Percentiles rank a stretch among this genome's conserved stretches.
phyloP scores from a whole-genome alignment of 1,140 invertebrate species.

The Pantala flavescens region DNA sequence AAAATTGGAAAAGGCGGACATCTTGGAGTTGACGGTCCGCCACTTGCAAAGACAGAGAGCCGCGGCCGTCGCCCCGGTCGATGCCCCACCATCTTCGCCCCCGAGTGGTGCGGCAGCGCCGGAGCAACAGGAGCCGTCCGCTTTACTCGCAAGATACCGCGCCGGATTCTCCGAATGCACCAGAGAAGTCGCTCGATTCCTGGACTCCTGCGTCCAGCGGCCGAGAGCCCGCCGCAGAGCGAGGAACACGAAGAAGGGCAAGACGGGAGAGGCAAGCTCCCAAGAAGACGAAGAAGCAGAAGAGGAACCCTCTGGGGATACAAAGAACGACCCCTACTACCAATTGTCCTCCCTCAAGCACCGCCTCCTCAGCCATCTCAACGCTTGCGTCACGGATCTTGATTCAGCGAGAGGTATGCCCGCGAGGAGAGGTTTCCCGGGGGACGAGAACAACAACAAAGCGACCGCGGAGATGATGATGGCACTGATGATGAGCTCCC shows the following conservation, averaged over 20 bases:
- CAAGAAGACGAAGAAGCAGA: background rate
- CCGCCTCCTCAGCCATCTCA: slow-evolving; percentile 55
- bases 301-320: background rate
- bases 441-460: slow-evolving; percentile 36
- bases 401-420: slow-evolving; percentile 47
- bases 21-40: slow-evolving; percentile 81
- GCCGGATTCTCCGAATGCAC: slow-evolving; percentile 75
- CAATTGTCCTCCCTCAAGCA: slow-evolving; percentile 40
- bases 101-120: background rate
- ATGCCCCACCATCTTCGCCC: background rate
- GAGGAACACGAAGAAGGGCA: background rate
- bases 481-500: background rate
- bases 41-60: slow-evolving; percentile 66
- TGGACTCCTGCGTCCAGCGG: background rate
- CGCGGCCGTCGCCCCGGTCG: slow-evolving; percentile 39
- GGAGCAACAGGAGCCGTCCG: background rate
- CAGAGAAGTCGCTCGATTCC: slow-evolving; percentile 44
- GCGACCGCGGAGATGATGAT: background rate
- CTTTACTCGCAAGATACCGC: slow-evolving; percentile 39
- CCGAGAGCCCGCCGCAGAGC: background rate
- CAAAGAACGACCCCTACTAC: slow-evolving; percentile 28
- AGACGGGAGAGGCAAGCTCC: background rate
- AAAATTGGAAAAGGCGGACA: slow-evolving; percentile 86
- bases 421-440: slow-evolving; percentile 34
- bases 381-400: slow-evolving; percentile 57